A percentile compares a stretch with the other conserved stretches of the same genome.
Evolutionary conservation across 2,888 invertebrate genomes (phyloP).

Genomic region (Pilophorus perplexus): DNA sequence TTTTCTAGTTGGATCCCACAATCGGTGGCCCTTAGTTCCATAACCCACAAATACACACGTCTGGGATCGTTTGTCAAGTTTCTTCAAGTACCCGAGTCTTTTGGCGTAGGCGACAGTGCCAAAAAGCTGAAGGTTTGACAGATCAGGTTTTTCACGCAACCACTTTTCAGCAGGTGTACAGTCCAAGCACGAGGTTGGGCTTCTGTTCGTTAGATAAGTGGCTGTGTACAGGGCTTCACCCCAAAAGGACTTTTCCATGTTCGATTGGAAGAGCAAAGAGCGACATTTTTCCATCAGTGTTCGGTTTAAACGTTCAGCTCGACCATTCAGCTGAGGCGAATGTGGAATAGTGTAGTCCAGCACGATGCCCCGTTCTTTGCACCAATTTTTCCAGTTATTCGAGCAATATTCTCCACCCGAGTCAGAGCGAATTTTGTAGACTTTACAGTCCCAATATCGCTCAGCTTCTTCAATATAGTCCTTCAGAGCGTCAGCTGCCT

Average conservation of each 20-base stretch:
- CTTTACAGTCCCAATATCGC: not conserved
- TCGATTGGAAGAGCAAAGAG: too few relatives aligned
- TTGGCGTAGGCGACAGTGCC: not conserved
- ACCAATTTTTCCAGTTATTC: not conserved
- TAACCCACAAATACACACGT: not conserved
- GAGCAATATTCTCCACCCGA: not conserved
- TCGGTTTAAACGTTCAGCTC: not conserved
- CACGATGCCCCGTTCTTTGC: not conserved
- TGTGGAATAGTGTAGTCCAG: not conserved
- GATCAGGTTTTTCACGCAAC: not conserved
- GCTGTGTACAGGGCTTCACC: too few relatives aligned
- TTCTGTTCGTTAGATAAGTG: not conserved
- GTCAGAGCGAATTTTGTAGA: not conserved
- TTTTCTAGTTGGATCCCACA: conserved; percentile 1
- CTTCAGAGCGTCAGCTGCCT: not conserved
- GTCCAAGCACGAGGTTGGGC: not conserved
- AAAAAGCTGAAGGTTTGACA: not conserved
- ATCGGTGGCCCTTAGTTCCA: not conserved
- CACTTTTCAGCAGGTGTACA: conserved; percentile 1
- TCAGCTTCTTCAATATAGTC: not conserved
- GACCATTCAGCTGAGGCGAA: not conserved
- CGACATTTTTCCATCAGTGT: not conserved
- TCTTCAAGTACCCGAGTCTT: conserved; percentile 1
- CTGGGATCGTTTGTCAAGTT: not conserved
- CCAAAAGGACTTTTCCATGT: too few relatives aligned